Percentiles rank a stretch among this genome's conserved stretches.
Conservation (phyloP, 2,888 invertebrate species). For the Himalopsyche tibetana region DNA sequence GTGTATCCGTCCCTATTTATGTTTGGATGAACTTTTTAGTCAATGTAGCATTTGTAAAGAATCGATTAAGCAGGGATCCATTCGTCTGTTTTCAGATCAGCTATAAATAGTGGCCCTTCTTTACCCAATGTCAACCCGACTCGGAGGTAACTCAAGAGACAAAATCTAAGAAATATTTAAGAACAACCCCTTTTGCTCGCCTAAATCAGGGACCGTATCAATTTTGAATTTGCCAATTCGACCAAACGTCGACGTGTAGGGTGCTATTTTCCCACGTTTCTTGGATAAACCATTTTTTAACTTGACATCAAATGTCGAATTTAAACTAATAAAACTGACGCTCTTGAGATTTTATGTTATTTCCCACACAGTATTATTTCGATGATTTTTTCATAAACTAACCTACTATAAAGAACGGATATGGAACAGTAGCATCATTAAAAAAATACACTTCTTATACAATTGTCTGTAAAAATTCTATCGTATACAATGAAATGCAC, state of each 20-base stretch:
- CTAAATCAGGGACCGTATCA: slow-evolving; percentile 34
- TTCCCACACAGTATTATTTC: background rate
- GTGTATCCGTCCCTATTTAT: background rate
- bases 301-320: background rate
- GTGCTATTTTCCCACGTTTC: background rate
- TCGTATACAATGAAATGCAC: too few species aligned
- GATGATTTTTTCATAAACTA: too few species aligned
- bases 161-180: slow-evolving; percentile 26
- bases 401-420: too few species aligned
- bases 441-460: too few species aligned
- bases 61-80: slow-evolving; percentile 15
- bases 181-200: slow-evolving; percentile 18
- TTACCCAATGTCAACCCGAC: slow-evolving; percentile 14
- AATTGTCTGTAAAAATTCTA: too few species aligned
- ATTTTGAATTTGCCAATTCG: slow-evolving; percentile 18
- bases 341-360: background rate
- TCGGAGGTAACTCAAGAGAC: slow-evolving; percentile 30
- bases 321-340: background rate
- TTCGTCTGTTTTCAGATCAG: background rate
- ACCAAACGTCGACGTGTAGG: background rate
- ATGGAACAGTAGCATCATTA: too few species aligned
- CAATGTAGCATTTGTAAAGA: slow-evolving; percentile 9
- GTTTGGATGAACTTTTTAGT: background rate
- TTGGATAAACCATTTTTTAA: background rate
- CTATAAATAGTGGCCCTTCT: slow-evolving; percentile 22